A percentile compares a stretch with the other conserved stretches of the same genome.
Evolutionary conservation across 2,113 vertebrate species (phyloP).

Genomic region (Hippopotamus amphibius): DNA sequence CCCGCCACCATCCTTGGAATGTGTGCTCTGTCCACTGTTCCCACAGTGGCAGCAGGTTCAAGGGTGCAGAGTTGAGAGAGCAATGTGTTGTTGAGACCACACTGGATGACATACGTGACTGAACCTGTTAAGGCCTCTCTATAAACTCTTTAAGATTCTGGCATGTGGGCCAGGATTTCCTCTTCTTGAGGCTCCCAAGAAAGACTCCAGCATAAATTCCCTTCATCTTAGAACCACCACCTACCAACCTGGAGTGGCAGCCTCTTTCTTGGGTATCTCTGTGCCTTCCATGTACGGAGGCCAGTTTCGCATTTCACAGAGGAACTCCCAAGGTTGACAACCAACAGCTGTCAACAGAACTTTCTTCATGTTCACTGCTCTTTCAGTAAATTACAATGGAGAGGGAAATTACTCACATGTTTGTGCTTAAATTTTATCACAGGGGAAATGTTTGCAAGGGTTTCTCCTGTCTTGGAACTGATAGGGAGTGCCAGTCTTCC

Average conservation of each 20-base stretch:
- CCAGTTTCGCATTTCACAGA: not conserved
- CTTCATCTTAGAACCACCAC: fast-evolving
- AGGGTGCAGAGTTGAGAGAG: not conserved
- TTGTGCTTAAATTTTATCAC: not conserved
- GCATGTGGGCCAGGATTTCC: not conserved
- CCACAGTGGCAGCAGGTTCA: not conserved
- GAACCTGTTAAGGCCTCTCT: not conserved
- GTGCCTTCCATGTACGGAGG: not conserved
- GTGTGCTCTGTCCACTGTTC: fast-evolving
- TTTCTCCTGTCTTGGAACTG: not conserved
- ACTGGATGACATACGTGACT: not conserved
- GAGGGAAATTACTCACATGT: not conserved
- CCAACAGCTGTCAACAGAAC: not conserved
- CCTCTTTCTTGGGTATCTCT: not conserved
- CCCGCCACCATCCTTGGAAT: fast-evolving
- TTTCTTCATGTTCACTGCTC: not conserved
- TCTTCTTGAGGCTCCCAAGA: not conserved
- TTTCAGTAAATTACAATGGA: not conserved
- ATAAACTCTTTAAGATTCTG: not conserved
- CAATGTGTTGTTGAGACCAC: not conserved
- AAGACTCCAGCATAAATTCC: not conserved
- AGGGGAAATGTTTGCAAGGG: not conserved
- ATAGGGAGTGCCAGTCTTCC: not conserved
- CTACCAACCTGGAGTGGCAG: no score
- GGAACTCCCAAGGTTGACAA: not conserved